A percentile compares a stretch with the other conserved stretches of the same genome.
Conservation (phyloP, 2,113 vertebrate species). For the human region GRCh38 chr2:102294001-102294500, state of each 20-base stretch:
- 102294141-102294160: background rate
- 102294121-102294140: background rate
- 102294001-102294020: no score
- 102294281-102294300: background rate
- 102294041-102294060: background rate
- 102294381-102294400: background rate
- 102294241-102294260: background rate
- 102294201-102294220: background rate
- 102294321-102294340: background rate
- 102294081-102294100: conserved; percentile 25
- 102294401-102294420: background rate
- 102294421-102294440: background rate
- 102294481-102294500: background rate
- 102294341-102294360: background rate
- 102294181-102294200: background rate
- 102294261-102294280: background rate
- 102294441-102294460: background rate
- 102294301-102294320: background rate
- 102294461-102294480: background rate
- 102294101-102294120: background rate
- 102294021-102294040: background rate
- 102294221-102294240: background rate
- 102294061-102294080: background rate
- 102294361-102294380: background rate
- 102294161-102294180: background rate